Percentiles rank a stretch among this genome's conserved stretches.
phyloP scores from a whole-genome alignment of 1,140 invertebrate species.

The Drosophila kohkoa region DNA sequence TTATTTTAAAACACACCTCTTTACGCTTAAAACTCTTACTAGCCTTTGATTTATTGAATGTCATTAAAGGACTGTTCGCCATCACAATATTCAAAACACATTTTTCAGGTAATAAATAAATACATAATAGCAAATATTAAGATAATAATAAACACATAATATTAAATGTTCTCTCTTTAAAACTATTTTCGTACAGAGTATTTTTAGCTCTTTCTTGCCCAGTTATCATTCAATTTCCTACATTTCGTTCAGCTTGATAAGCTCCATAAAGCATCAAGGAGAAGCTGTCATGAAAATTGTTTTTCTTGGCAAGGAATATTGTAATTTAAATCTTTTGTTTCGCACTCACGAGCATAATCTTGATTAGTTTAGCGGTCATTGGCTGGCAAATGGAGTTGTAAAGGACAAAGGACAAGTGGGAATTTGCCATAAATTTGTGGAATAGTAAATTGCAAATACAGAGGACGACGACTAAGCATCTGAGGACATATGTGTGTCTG shows the following conservation, averaged over 20 bases:
- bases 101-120: too few relatives aligned
- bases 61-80: too few relatives aligned
- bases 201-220: neutral
- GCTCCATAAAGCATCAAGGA: neutral
- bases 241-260: neutral
- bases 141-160: too few relatives aligned
- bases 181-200: neutral
- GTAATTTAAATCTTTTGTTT: conserved; percentile 29
- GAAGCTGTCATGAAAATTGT: conserved; percentile 25
- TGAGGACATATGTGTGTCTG: conserved; percentile 21
- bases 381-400: conserved; percentile 35
- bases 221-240: neutral
- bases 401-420: conserved; percentile 16
- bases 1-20: too few relatives aligned
- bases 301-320: conserved; percentile 22
- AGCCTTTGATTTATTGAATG: too few relatives aligned
- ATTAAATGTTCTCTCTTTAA: too few relatives aligned
- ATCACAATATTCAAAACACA: too few relatives aligned
- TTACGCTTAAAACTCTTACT: too few relatives aligned
- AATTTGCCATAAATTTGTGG: conserved; percentile 41
- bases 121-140: too few relatives aligned
- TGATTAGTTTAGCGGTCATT: conserved; percentile 49
- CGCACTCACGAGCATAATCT: conserved; percentile 22
- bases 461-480: neutral
- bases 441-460: conserved; percentile 22